Conservation (phyloP, 1,140 invertebrate genomes). For the Penaeus indicus region DNA sequence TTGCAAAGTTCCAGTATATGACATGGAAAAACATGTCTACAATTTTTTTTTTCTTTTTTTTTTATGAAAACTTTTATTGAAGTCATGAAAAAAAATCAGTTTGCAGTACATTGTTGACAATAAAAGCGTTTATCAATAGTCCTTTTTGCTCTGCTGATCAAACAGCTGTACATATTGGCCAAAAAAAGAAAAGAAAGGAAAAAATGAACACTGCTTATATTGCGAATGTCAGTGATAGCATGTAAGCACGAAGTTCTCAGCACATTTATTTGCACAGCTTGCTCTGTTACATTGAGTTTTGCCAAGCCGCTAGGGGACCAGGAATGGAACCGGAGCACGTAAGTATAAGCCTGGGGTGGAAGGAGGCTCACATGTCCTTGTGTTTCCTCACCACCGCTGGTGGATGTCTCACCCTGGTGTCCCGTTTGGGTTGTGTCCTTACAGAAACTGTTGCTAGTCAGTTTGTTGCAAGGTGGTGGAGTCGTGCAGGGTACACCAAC, state of each 20-base stretch:
- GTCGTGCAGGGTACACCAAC: constrained; percentile 46
- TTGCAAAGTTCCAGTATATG: constrained; percentile 49
- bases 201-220: constrained; percentile 51
- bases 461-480: constrained; percentile 61
- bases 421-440: constrained; percentile 61
- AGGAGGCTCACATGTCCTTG: constrained; percentile 43
- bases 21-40: constrained; percentile 37
- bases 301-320: constrained; percentile 40
- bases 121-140: constrained; percentile 37
- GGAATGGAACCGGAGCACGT: constrained; percentile 16
- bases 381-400: constrained; percentile 59
- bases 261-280: constrained; percentile 62
- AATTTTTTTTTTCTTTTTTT: not conserved
- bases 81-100: constrained; percentile 4
- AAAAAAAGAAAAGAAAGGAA: constrained; percentile 1
- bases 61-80: not conserved
- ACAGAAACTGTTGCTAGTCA: constrained; percentile 63
- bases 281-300: constrained; percentile 51
- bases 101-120: constrained; percentile 1
- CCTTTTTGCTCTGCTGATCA: constrained; percentile 37
- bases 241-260: constrained; percentile 58
- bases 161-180: constrained; percentile 11
- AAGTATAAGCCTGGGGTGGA: constrained; percentile 52
- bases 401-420: constrained; percentile 59
- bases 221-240: constrained; percentile 53